Evolutionary conservation across 2,888 invertebrate species (phyloP).

Genomic region (Parasteatoda lunata): DNA sequence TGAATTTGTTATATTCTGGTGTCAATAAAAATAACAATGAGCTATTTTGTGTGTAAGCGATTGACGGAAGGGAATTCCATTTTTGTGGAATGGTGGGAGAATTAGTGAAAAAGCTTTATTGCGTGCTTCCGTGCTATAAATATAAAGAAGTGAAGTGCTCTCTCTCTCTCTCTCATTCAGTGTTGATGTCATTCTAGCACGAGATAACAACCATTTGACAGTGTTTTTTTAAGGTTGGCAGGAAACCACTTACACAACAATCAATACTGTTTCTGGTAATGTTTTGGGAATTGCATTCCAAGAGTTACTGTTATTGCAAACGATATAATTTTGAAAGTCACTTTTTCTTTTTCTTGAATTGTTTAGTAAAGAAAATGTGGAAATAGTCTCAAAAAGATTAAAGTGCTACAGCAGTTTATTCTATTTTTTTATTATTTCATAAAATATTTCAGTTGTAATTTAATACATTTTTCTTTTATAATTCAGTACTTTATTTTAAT

Average conservation of each 20-base stretch:
- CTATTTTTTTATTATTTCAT: too few species aligned
- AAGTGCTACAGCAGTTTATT: too few species aligned
- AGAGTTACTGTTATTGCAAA: not conserved
- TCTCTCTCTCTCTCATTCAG: not conserved
- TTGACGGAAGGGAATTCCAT: constrained; percentile 36
- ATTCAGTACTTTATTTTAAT: too few species aligned
- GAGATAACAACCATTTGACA: constrained; percentile 13
- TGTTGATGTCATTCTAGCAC: constrained; percentile 40
- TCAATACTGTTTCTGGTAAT: not conserved
- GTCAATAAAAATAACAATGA: too few species aligned
- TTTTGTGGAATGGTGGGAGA: constrained; percentile 38
- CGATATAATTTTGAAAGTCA: too few species aligned
- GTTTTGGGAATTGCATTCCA: not conserved
- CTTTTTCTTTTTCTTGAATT: too few species aligned
- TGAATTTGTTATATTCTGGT: too few species aligned
- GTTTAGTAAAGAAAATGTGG: too few species aligned
- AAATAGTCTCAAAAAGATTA: too few species aligned
- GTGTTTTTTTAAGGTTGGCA: not conserved
- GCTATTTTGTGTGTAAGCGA: constrained; percentile 26
- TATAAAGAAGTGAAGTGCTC: constrained; percentile 5
- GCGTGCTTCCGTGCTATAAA: constrained; percentile 46
- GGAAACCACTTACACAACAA: not conserved
- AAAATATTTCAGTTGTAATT: too few species aligned
- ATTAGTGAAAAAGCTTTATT: constrained; percentile 49
- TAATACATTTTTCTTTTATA: too few species aligned